Percentiles rank a stretch among this genome's conserved stretches.
phyloP scores from a whole-genome alignment of 2,113 vertebrate genomes.

The Tragelaphus buxtoni region DNA sequence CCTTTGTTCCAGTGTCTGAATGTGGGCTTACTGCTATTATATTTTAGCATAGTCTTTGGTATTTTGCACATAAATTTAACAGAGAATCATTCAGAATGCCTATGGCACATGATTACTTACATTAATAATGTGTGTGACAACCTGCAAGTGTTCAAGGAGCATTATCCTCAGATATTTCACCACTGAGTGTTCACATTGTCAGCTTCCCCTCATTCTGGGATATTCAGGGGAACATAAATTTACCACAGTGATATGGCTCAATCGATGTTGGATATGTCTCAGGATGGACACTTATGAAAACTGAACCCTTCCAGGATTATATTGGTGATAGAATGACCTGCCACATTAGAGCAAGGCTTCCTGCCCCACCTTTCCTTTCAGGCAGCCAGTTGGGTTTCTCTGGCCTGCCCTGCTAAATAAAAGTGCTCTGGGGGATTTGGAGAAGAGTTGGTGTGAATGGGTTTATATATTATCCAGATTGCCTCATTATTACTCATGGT shows the following conservation, averaged over 20 bases:
- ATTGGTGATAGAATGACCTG: not conserved
- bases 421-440: slow-evolving; percentile 49
- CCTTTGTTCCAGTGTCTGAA: not conserved
- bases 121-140: not conserved
- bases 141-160: not conserved
- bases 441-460: slow-evolving; percentile 55
- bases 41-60: not conserved
- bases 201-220: not conserved
- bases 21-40: not conserved
- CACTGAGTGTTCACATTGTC: not conserved
- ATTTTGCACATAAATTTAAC: not conserved
- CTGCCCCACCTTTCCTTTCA: not conserved
- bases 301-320: not conserved
- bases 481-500: slow-evolving; percentile 58
- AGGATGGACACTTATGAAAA: not conserved
- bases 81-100: not conserved
- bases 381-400: not conserved
- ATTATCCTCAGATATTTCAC: not conserved
- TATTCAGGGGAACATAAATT: not conserved
- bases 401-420: not conserved
- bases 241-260: not conserved
- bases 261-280: not conserved
- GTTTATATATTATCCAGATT: slow-evolving; percentile 60
- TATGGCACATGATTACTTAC: not conserved
- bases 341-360: not conserved